Conservation (phyloP, 2,797 vertebrate species). For the Crax fasciolata region DNA sequence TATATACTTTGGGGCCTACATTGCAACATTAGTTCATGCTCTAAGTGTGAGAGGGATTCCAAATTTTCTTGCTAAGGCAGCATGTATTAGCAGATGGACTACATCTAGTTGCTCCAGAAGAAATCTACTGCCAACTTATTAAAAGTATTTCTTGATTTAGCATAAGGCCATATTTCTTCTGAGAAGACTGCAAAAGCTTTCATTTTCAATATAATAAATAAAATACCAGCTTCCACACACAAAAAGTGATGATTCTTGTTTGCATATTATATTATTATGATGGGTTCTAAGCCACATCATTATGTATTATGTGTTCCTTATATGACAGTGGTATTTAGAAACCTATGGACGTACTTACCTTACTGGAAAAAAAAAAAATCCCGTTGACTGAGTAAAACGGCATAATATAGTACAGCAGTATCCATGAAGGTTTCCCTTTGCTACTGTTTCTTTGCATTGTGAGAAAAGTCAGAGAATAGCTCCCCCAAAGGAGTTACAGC, state of each 20-base stretch:
- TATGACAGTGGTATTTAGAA: background rate
- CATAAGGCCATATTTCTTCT: constrained; percentile 50
- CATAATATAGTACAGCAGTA: background rate
- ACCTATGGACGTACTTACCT: background rate
- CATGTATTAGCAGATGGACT: constrained; percentile 52
- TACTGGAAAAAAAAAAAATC: background rate
- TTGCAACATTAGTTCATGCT: background rate
- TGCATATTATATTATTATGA: background rate
- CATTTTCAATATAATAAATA: constrained; percentile 43
- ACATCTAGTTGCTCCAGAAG: constrained; percentile 66
- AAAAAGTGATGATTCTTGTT: background rate
- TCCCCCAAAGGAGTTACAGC: background rate
- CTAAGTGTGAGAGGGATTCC: constrained; percentile 35
- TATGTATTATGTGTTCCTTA: background rate
- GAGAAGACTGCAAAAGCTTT: constrained; percentile 26
- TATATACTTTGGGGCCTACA: constrained; percentile 55
- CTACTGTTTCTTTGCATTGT: background rate
- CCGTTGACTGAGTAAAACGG: background rate
- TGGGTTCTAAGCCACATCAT: background rate
- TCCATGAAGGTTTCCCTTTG: rapidly evolving
- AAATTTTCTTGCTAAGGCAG: constrained; percentile 59
- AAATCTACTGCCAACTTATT: constrained; percentile 50
- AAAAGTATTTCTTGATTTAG: constrained; percentile 72
- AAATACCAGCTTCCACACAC: background rate
- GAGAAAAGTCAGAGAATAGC: background rate